Percentiles rank a stretch among this genome's conserved stretches.
Conservation (phyloP, 2,113 vertebrate genomes). For the Ageneiosus marmoratus region DNA sequence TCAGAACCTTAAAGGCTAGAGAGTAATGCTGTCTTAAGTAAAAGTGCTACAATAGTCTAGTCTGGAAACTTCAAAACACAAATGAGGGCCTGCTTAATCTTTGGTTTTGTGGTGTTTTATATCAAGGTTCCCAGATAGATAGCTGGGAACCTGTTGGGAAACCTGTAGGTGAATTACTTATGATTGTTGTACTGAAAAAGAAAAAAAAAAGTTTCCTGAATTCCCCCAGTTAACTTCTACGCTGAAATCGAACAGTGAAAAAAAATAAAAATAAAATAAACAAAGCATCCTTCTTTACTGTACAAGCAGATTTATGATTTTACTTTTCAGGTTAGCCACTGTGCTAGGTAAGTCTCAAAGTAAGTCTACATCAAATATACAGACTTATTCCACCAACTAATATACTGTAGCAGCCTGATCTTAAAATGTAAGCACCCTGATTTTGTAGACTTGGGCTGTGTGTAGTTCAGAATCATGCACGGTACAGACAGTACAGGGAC, state of each 20-base stretch:
- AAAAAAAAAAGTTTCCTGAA: no score
- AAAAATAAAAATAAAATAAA: not conserved
- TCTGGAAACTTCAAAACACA: not conserved
- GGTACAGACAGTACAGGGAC: not conserved
- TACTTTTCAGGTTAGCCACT: not conserved
- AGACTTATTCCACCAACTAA: not conserved
- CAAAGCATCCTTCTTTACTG: not conserved
- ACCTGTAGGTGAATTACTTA: not conserved
- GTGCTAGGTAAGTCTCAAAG: not conserved
- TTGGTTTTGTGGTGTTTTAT: not conserved
- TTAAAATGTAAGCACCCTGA: no score
- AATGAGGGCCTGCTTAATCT: not conserved
- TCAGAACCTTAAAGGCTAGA: not conserved
- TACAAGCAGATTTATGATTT: not conserved
- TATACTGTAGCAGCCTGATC: not conserved
- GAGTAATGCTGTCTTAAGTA: not conserved
- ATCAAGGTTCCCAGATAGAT: not conserved
- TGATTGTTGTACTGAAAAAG: not conserved
- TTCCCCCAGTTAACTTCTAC: not conserved
- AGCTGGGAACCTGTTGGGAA: not conserved
- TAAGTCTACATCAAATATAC: no score
- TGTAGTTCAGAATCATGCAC: not conserved
- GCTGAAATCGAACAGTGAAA: no score
- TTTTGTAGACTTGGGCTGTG: not conserved
- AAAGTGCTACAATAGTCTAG: not conserved